A percentile compares a stretch with the other conserved stretches of the same genome.
phyloP scores from a whole-genome alignment of 2,797 vertebrate species.

The Telmatherina bonti region DNA sequence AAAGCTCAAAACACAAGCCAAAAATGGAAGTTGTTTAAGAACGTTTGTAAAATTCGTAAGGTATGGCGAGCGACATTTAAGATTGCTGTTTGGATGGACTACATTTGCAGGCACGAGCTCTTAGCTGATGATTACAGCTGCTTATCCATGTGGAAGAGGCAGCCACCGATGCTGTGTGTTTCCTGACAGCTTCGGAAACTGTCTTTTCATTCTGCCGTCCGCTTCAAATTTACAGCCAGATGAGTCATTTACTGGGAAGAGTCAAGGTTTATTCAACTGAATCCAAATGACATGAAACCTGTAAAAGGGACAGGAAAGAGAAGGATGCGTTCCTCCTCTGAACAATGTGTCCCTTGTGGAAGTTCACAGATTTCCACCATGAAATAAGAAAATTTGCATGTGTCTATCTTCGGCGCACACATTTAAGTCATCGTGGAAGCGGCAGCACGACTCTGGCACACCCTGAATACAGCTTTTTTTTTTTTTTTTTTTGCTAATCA shows the following conservation, averaged over 20 bases:
- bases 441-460: conserved; percentile 30
- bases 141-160: conserved; percentile 70
- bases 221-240: conserved; percentile 54
- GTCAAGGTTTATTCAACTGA: conserved; percentile 59
- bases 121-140: conserved; percentile 63
- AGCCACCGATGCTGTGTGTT: conserved; percentile 59
- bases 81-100: conserved; percentile 36
- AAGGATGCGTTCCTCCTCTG: conserved; percentile 15
- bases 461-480: conserved; percentile 52
- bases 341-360: conserved; percentile 39
- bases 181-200: conserved; percentile 59
- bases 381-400: conserved; percentile 33
- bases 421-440: conserved; percentile 23
- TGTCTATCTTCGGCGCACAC: conserved; percentile 38
- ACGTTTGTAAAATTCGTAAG: conserved; percentile 11
- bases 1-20: conserved; percentile 6
- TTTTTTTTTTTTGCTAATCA: conserved; percentile 61
- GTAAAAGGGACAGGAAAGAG: conserved; percentile 19
- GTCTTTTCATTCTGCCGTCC: conserved; percentile 61
- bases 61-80: conserved; percentile 10
- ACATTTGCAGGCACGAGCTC: conserved; percentile 53
- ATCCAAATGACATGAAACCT: conserved; percentile 60
- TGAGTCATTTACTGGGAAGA: conserved; percentile 63
- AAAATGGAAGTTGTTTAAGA: conserved; percentile 4
- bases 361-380: conserved; percentile 14